These are phyloP conservation scores for Neoseiulus cucumeris DNA, from an alignment of 1,140 invertebrate species.

Conservation along the genomic window DNA sequence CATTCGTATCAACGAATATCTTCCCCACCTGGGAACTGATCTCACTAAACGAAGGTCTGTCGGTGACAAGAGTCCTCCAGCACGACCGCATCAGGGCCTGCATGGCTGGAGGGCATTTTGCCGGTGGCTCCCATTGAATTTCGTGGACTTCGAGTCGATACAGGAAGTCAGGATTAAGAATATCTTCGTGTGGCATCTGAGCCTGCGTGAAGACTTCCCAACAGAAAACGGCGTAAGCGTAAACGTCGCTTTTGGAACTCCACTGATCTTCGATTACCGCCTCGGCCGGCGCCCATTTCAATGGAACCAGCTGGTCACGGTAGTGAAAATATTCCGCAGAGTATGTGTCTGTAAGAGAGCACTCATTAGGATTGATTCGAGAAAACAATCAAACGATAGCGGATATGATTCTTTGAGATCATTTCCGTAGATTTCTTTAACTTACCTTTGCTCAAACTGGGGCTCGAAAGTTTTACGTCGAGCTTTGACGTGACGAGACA, in stretches of 20 bases:
- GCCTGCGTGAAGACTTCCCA: conserved; percentile 81
- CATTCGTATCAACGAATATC: conserved; percentile 16
- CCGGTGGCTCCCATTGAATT: conserved; percentile 41
- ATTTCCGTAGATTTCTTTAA: background rate
- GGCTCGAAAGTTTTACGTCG: conserved; percentile 58
- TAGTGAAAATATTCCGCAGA: conserved; percentile 21
- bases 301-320: conserved; percentile 39
- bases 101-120: conserved; percentile 35
- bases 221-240: conserved; percentile 64
- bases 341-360: conserved; percentile 16
- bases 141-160: conserved; percentile 42
- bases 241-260: conserved; percentile 82
- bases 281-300: conserved; percentile 71
- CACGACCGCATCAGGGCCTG: conserved; percentile 35
- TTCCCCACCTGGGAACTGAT: conserved; percentile 21
- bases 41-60: conserved; percentile 39
- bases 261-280: conserved; percentile 73
- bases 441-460: conserved; percentile 46
- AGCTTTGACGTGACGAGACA: conserved; percentile 64
- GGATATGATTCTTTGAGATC: background rate
- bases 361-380: too few relatives aligned
- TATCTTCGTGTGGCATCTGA: conserved; percentile 57
- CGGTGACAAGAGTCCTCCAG: conserved; percentile 40
- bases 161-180: conserved; percentile 53
- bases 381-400: background rate